A percentile compares a stretch with the other conserved stretches of the same genome.
phyloP scores from a whole-genome alignment of 2,888 invertebrate genomes.

The Caenorhabditis sp. region DNA sequence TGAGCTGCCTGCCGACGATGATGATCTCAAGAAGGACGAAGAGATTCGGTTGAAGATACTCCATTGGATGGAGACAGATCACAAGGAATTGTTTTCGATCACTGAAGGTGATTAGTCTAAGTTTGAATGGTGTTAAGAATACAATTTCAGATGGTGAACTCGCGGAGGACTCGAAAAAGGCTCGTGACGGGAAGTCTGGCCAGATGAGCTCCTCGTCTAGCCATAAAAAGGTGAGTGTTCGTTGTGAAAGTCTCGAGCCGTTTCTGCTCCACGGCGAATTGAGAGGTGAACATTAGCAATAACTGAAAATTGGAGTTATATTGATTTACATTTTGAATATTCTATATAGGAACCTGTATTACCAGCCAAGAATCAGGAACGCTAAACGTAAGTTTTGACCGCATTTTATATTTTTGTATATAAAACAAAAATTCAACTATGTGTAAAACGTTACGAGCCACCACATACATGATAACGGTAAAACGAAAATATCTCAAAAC shows the following conservation, averaged over 20 bases:
- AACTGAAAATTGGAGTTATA: slow-evolving; percentile 14
- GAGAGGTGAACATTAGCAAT: slow-evolving; percentile 28
- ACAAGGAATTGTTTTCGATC: slow-evolving; percentile 71
- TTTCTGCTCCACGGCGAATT: slow-evolving; percentile 15
- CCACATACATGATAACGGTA: slow-evolving; percentile 4
- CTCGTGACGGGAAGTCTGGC: background rate
- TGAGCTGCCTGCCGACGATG: slow-evolving; percentile 78
- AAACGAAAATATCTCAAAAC: slow-evolving; percentile 3
- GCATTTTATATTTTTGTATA: slow-evolving; percentile 46
- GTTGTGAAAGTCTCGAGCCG: background rate
- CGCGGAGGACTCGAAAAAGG: slow-evolving; percentile 70
- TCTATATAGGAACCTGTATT: slow-evolving; percentile 57
- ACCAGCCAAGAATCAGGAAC: slow-evolving; percentile 49
- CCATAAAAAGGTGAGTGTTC: slow-evolving; percentile 49
- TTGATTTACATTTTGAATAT: slow-evolving; percentile 39
- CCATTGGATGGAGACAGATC: slow-evolving; percentile 74
- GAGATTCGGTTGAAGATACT: slow-evolving; percentile 75
- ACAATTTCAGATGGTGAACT: slow-evolving; percentile 72
- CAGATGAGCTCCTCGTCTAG: background rate
- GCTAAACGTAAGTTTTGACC: slow-evolving; percentile 57
- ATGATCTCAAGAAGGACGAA: slow-evolving; percentile 76
- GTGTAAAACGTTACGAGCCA: slow-evolving; percentile 11
- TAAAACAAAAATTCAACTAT: slow-evolving; percentile 5
- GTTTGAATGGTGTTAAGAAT: background rate
- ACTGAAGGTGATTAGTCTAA: slow-evolving; percentile 63